Percentiles rank a stretch among this genome's conserved stretches.
Conservation (phyloP, 2,797 vertebrate species). For the Neosilurus hyrtlii region DNA sequence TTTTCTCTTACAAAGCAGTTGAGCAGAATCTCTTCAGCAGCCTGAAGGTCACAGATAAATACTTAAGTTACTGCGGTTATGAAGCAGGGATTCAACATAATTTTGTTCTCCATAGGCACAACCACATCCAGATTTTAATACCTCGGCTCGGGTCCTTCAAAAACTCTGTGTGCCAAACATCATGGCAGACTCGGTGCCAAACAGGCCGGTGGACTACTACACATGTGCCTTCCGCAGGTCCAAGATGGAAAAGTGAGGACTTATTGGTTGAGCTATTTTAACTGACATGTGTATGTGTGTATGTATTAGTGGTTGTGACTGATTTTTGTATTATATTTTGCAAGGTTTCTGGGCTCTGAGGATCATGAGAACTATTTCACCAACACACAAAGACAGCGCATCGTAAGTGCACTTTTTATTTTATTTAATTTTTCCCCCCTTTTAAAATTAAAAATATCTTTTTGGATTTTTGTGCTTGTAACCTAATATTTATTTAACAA, state of each 20-base stretch:
- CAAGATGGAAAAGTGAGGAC: conserved; percentile 71
- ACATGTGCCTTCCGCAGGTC: conserved; percentile 77
- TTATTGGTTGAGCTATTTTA: not conserved
- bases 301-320: not conserved
- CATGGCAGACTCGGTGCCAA: conserved; percentile 71
- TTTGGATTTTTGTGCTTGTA: not conserved
- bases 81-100: not conserved
- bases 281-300: not conserved
- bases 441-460: not conserved
- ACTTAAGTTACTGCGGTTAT: not conserved
- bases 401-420: conserved; percentile 67
- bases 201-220: conserved; percentile 76
- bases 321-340: conserved; percentile 1
- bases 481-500: not conserved
- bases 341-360: conserved; percentile 76
- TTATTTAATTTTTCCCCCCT: not conserved
- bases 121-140: conserved; percentile 71
- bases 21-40: not conserved
- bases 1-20: not conserved
- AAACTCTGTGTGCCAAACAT: conserved; percentile 70
- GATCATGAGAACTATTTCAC: conserved; percentile 72
- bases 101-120: conserved; percentile 65
- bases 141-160: conserved; percentile 66
- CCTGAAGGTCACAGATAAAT: not conserved
- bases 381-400: conserved; percentile 74